Conservation (phyloP, 2,113 vertebrate species). For the Pelmatolapia mariae region DNA sequence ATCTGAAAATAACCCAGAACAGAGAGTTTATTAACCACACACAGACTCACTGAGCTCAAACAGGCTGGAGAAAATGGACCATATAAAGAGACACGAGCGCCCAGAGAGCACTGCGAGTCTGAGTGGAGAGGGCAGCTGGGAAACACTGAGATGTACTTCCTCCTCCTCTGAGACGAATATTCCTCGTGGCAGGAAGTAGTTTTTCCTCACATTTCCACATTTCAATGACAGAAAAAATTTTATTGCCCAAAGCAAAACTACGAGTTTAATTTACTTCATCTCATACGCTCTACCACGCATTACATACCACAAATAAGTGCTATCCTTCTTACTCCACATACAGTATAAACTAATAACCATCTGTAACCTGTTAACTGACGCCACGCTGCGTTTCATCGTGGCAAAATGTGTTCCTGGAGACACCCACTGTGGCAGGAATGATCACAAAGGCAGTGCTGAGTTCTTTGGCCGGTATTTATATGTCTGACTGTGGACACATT, state of each 20-base stretch:
- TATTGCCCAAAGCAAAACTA: not conserved
- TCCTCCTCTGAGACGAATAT: not conserved
- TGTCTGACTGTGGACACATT: not conserved
- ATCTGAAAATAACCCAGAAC: not conserved
- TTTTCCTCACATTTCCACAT: not conserved
- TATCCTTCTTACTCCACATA: not conserved
- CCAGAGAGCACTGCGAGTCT: constrained; percentile 3
- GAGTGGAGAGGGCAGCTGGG: not conserved
- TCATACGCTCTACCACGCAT: not conserved
- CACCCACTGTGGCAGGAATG: not conserved
- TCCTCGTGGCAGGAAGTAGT: not conserved
- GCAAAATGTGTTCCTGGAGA: not conserved
- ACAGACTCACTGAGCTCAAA: not conserved
- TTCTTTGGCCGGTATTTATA: not conserved
- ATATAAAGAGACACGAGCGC: constrained; percentile 7
- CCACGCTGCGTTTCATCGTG: not conserved
- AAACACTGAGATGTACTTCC: not conserved
- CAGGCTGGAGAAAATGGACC: constrained; percentile 27
- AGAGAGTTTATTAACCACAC: constrained; percentile 5
- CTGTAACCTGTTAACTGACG: not conserved
- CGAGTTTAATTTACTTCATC: not conserved
- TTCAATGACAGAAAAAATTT: accelerated
- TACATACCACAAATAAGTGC: not conserved
- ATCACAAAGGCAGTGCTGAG: not conserved
- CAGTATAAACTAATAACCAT: not conserved